Evolutionary conservation across 30 jellyfish, hydroid and myxozoan species (phyloP).

Genomic region (Chironex yamaguchii): DNA sequence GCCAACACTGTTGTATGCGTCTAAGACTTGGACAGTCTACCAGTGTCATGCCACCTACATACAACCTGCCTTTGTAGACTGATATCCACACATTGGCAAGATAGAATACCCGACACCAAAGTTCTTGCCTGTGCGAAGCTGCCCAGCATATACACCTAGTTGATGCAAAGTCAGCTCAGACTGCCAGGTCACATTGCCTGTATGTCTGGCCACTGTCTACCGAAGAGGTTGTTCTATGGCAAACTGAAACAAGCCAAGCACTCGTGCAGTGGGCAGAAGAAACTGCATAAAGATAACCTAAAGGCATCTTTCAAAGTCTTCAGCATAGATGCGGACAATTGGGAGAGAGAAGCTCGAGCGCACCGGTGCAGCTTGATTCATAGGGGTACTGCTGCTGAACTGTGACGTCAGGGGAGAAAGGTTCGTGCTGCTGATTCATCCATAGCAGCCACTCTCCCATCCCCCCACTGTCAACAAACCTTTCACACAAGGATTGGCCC

Average conservation of each 20-base stretch:
- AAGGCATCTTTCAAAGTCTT: not conserved
- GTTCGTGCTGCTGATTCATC: too few relatives aligned
- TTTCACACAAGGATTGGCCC: not conserved
- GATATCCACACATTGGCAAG: not conserved
- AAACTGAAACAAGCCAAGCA: not conserved
- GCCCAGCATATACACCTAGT: not conserved
- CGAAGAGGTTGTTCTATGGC: not conserved
- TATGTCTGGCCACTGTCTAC: too few relatives aligned
- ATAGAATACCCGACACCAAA: not conserved
- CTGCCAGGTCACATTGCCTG: too few relatives aligned
- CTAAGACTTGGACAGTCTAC: constrained; percentile 25
- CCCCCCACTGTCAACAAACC: not conserved
- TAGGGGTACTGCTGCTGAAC: too few relatives aligned
- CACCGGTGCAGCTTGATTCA: too few relatives aligned
- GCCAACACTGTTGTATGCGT: too few relatives aligned
- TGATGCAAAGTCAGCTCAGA: not conserved
- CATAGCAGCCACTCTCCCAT: not conserved
- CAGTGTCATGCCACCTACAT: constrained; percentile 35
- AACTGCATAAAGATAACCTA: too few relatives aligned
- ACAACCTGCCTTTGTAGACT: constrained; percentile 6
- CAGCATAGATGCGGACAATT: not conserved
- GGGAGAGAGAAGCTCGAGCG: too few relatives aligned
- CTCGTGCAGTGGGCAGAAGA: not conserved
- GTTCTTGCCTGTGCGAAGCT: not conserved
- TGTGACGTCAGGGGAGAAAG: too few relatives aligned